phyloP scores from a whole-genome alignment of 2,113 vertebrate species.

The Ellobius talpinus region DNA sequence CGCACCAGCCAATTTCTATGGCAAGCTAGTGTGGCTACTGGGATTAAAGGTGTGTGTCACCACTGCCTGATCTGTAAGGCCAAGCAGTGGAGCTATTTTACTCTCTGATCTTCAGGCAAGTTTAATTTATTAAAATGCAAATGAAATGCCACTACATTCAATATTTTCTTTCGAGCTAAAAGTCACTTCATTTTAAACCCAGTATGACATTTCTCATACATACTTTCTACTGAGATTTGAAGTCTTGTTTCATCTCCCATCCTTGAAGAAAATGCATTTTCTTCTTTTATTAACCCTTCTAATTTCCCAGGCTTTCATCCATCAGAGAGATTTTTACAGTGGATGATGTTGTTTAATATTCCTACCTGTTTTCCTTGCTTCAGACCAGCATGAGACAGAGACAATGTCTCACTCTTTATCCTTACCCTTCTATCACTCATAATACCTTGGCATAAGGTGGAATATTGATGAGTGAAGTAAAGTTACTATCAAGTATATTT shows the following conservation, averaged over 20 bases:
- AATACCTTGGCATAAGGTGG: background rate
- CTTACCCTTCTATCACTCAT: background rate
- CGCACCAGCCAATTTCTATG: no score
- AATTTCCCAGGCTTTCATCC: background rate
- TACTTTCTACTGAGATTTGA: constrained; percentile 4
- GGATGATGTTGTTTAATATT: background rate
- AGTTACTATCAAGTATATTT: constrained; percentile 7
- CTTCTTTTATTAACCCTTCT: background rate
- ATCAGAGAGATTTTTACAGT: background rate
- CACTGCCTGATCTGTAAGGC: no score
- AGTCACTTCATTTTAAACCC: background rate
- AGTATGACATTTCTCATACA: background rate
- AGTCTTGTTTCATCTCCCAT: background rate
- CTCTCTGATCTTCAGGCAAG: no score
- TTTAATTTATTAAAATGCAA: no score
- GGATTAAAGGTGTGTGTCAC: no score
- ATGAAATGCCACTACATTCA: no score
- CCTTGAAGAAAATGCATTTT: background rate
- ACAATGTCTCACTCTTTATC: background rate
- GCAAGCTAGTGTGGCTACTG: no score
- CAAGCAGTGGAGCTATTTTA: no score
- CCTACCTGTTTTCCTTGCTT: background rate
- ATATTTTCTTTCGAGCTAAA: background rate
- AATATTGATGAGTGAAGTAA: background rate
- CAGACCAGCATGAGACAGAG: background rate